These are phyloP conservation scores for Agrochola circellaris DNA, from an alignment of 2,888 invertebrate genomes.

Conservation along the genomic window DNA sequence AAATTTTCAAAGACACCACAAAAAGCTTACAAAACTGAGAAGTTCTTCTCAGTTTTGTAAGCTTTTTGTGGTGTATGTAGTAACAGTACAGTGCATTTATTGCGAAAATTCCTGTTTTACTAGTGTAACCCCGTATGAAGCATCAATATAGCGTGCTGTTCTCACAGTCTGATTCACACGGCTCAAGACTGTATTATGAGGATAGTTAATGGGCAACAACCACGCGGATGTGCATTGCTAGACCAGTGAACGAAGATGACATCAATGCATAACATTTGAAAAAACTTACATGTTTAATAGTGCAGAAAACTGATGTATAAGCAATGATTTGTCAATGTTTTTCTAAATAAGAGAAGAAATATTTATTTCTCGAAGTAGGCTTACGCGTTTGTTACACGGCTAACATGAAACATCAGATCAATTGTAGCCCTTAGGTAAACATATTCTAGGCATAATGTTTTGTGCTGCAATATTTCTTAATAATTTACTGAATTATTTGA, in stretches of 20 bases:
- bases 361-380: neutral
- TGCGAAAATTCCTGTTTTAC: constrained; percentile 51
- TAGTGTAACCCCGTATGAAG: constrained; percentile 52
- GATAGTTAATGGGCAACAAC: constrained; percentile 70
- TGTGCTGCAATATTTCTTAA: neutral
- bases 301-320: constrained; percentile 69
- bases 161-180: constrained; percentile 88
- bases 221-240: constrained; percentile 78
- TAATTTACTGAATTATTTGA: neutral
- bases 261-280: constrained; percentile 64
- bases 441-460: neutral
- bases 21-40: constrained; percentile 26
- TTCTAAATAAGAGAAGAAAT: neutral
- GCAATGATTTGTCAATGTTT: constrained; percentile 16
- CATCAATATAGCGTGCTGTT: constrained; percentile 75
- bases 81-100: constrained; percentile 40
- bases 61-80: no score
- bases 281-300: constrained; percentile 70
- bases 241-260: constrained; percentile 69
- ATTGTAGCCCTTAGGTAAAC: neutral
- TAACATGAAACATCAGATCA: neutral
- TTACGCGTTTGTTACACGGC: neutral
- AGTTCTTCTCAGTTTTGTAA: no score
- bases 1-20: constrained; percentile 10
- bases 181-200: constrained; percentile 68